Percentiles rank a stretch among this genome's conserved stretches.
Conservation (phyloP, 2,113 vertebrate genomes). For the Lagopus muta region DNA sequence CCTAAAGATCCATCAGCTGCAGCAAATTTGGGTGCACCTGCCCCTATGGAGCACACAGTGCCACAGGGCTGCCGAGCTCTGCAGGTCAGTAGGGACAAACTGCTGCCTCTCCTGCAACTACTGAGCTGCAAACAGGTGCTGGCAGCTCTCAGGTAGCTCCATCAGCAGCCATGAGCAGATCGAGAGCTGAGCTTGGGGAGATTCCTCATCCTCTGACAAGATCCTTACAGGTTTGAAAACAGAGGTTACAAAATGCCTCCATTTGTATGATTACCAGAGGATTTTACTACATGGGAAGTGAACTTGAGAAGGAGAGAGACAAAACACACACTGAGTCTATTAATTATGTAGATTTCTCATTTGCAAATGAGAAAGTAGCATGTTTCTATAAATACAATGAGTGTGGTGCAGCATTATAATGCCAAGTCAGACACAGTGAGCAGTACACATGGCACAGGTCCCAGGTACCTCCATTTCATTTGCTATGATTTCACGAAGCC, state of each 20-base stretch:
- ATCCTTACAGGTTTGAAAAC: not conserved
- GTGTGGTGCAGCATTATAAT: not conserved
- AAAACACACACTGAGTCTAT: not conserved
- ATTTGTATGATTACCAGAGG: not conserved
- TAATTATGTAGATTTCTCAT: conserved; percentile 8
- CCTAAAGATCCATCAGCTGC: not conserved
- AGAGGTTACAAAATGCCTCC: not conserved
- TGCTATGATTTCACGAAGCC: not conserved
- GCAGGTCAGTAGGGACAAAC: fast-evolving
- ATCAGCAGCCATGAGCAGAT: not conserved
- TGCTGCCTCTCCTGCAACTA: not conserved
- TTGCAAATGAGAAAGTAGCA: not conserved
- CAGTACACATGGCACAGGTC: not conserved
- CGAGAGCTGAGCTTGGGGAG: not conserved
- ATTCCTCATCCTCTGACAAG: not conserved
- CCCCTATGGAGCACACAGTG: not conserved
- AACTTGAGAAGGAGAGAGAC: not conserved
- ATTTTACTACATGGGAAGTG: not conserved
- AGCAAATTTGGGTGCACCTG: not conserved
- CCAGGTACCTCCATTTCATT: not conserved
- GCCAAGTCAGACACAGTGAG: not conserved
- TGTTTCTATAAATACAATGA: not conserved
- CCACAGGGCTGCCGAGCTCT: not conserved
- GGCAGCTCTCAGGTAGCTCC: not conserved
- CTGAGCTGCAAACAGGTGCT: not conserved